Percentiles rank a stretch among this genome's conserved stretches.
Conservation (phyloP, 2,888 invertebrate species). For the Deladenus siricidicola region DNA sequence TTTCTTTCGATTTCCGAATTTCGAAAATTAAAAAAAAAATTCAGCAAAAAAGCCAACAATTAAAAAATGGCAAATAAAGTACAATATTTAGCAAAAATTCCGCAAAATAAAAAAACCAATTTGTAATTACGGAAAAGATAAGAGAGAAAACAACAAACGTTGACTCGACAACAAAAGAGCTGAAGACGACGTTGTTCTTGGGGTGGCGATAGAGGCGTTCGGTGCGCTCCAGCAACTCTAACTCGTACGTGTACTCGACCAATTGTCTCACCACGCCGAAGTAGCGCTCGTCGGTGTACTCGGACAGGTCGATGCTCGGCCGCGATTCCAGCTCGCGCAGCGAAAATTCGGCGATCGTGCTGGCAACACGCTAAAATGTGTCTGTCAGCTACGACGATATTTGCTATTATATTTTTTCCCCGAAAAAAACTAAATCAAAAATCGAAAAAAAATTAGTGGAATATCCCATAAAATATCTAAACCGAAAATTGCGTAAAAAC, state of each 20-base stretch:
- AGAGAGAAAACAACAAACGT: constrained; percentile 6
- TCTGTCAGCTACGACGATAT: too few relatives aligned
- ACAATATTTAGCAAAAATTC: background rate
- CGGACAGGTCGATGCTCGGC: constrained; percentile 11
- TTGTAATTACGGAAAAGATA: background rate
- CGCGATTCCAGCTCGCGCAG: constrained; percentile 20
- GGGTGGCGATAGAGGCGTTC: constrained; percentile 29
- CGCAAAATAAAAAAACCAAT: background rate
- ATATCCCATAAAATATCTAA: too few relatives aligned
- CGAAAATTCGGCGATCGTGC: constrained; percentile 27
- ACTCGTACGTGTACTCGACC: constrained; percentile 26
- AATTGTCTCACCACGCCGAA: constrained; percentile 24
- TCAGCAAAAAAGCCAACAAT: too few relatives aligned
- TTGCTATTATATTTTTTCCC: too few relatives aligned
- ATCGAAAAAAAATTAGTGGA: too few relatives aligned
- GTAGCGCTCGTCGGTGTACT: constrained; percentile 24
- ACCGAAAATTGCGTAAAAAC: too few relatives aligned
- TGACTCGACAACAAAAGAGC: background rate
- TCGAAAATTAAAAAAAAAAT: background rate
- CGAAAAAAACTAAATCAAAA: too few relatives aligned
- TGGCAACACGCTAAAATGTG: constrained; percentile 9
- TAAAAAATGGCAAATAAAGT: too few relatives aligned
- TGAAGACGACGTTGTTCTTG: constrained; percentile 31
- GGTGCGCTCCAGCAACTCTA: constrained; percentile 32
- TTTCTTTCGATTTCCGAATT: background rate